These are phyloP conservation scores for Brassicogethes aeneus DNA, from an alignment of 2,888 invertebrate genomes.

Conservation along the genomic window DNA sequence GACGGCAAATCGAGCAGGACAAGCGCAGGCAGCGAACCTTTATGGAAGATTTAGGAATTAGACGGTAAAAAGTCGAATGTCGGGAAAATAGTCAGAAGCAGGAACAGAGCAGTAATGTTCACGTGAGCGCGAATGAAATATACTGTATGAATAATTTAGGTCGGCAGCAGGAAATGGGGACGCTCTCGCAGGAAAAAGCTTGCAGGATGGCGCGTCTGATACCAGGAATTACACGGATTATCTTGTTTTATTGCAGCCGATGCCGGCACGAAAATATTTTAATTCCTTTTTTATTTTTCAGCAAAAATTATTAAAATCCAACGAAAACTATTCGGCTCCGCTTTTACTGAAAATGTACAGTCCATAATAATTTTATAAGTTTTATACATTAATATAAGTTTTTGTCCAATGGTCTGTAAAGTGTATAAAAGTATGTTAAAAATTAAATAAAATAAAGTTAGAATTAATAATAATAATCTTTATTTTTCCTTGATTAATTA, in stretches of 20 bases:
- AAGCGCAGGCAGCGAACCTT: too few relatives aligned
- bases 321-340: too few relatives aligned
- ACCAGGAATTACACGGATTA: constrained; percentile 25
- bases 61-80: background rate
- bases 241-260: constrained; percentile 21
- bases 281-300: background rate
- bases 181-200: constrained; percentile 21
- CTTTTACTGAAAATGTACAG: too few relatives aligned
- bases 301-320: too few relatives aligned
- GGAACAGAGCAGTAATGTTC: constrained; percentile 23
- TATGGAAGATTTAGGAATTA: background rate
- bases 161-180: constrained; percentile 22
- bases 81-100: constrained; percentile 16
- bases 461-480: too few relatives aligned
- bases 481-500: too few relatives aligned
- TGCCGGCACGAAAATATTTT: constrained; percentile 10
- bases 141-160: constrained; percentile 35
- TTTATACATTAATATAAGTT: too few relatives aligned
- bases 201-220: constrained; percentile 21
- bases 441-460: too few relatives aligned
- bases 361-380: too few relatives aligned
- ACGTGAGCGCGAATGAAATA: constrained; percentile 31
- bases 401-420: too few relatives aligned
- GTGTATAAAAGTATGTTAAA: too few relatives aligned
- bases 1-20: too few relatives aligned